Base-by-base conservation (phyloP, 2,113 vertebrate species). In the Nematolebias whitei region DNA sequence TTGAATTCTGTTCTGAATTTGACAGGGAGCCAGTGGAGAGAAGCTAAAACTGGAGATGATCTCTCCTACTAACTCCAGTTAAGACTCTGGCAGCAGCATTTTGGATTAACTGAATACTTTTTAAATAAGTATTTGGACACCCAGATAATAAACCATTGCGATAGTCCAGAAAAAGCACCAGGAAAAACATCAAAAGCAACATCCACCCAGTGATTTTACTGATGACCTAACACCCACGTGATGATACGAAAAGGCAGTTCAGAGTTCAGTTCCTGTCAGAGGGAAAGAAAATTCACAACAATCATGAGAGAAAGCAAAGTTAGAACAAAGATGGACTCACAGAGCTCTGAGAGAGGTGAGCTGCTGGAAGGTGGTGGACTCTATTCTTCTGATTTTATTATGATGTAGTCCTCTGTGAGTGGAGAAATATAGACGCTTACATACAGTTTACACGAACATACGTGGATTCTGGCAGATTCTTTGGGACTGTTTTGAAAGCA, bases 341-440 rank as follows among this genome's bases (percentile, higher is more conserved):
- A 98, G 91, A 60, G 93, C 88, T 67, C 93, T 93, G 18, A 99
- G 91, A 55, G 93, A 93, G 74, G 77, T 16, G 51, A 98, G 94
- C 88, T 97, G 95, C 83, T 93, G 82, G 58, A 99, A 98, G 64
- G 96, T 97, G 74, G 93, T 93, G 12, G 90, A 93, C 85, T 94
- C 78, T 6, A 99, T 93, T 85, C 93, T 93, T 7, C 79, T 90
- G 88, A 98, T 95, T 70, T 85, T 91, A 88, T 99, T 98, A 86
- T 98, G 94, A 82, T 96, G 96, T 56, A 99, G 94, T 52, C 94
- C 94, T 2, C 97, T 98, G 89, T 85, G 63, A 82, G 87, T 82
- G 75, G 29, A 54, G 35, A 78, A 63, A 40, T 1, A 63, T 1
- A 39, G 2, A 59, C 14, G 3, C 18, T 51, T 38, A 58, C 5